These are phyloP conservation scores for Agapornis roseicollis DNA, from an alignment of 2,113 vertebrate genomes.

Conservation along the genomic window DNA sequence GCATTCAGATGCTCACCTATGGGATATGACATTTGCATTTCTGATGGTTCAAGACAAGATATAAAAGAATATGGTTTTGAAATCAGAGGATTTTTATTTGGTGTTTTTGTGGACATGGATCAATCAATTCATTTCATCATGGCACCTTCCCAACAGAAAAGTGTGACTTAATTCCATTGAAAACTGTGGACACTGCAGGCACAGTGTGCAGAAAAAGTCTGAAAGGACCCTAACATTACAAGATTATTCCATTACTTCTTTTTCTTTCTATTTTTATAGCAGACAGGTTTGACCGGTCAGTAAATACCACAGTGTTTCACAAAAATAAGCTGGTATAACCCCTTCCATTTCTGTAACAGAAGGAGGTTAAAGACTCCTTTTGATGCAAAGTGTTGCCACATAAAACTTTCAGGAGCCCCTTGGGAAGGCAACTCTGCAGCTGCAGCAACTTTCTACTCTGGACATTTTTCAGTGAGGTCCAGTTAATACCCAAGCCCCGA, in stretches of 20 bases:
- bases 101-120: background rate
- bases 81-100: background rate
- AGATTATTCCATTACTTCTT: too few relatives aligned
- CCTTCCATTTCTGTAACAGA: too few relatives aligned
- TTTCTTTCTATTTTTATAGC: background rate
- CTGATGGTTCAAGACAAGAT: background rate
- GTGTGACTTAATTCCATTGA: background rate
- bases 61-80: background rate
- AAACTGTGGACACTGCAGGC: background rate
- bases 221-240: background rate
- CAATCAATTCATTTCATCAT: background rate
- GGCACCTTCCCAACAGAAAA: background rate
- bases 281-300: background rate
- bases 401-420: too few relatives aligned
- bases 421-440: background rate
- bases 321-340: background rate
- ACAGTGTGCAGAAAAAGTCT: fast-evolving
- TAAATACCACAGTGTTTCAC: background rate
- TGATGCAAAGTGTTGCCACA: fast-evolving
- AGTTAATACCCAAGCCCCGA: fast-evolving
- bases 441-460: background rate
- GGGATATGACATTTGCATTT: background rate
- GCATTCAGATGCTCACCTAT: background rate
- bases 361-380: background rate
- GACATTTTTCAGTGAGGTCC: background rate